A percentile compares a stretch with the other conserved stretches of the same genome.
phyloP scores from a whole-genome alignment of 2,113 vertebrate genomes.

The Elachura formosa region DNA sequence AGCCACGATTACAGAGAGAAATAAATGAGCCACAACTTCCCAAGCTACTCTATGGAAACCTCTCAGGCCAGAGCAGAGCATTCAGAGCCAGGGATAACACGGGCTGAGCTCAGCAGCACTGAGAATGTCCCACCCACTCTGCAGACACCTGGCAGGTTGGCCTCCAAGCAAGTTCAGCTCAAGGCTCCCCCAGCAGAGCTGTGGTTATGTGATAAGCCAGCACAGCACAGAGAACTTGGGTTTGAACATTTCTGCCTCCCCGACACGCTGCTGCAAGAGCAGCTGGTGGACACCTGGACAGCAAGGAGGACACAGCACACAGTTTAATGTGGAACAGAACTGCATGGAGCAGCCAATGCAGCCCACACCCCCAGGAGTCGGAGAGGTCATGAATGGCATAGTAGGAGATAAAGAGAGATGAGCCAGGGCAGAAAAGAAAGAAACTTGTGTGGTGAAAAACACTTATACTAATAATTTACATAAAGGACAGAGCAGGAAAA shows the following conservation, averaged over 20 bases:
- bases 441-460: fast-evolving
- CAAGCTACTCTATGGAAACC: background rate
- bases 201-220: fast-evolving
- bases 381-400: background rate
- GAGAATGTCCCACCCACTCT: background rate
- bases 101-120: background rate
- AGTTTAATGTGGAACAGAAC: background rate
- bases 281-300: background rate
- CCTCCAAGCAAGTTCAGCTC: background rate
- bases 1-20: background rate
- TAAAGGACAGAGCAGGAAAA: background rate
- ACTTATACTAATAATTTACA: background rate
- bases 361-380: background rate
- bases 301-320: background rate
- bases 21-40: background rate
- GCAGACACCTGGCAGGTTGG: too few relatives aligned
- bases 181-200: background rate
- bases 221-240: background rate
- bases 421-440: background rate
- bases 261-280: background rate
- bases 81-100: background rate
- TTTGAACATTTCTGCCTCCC: background rate
- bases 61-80: background rate
- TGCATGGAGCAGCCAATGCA: background rate
- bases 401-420: background rate